These are phyloP conservation scores for Venusia cambrica DNA, from an alignment of 2,888 invertebrate genomes.

Conservation along the genomic window DNA sequence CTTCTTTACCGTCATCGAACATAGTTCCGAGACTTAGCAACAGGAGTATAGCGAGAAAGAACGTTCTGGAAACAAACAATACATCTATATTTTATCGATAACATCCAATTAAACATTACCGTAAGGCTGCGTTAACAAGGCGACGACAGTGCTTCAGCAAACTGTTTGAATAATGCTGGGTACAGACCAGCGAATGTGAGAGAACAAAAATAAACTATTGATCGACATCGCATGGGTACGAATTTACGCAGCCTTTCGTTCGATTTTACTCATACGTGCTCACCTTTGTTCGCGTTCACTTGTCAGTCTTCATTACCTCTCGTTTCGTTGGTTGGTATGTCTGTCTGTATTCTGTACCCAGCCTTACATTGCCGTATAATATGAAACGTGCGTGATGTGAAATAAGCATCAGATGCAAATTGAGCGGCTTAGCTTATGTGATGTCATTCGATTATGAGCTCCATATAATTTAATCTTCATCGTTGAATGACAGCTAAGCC, in stretches of 20 bases:
- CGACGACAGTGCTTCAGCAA: too few relatives aligned
- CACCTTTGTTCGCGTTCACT: too few relatives aligned
- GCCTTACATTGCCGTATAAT: slow-evolving; percentile 7
- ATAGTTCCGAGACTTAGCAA: slow-evolving; percentile 65
- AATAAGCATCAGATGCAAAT: slow-evolving; percentile 25
- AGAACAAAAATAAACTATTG: too few relatives aligned
- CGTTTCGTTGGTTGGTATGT: too few relatives aligned
- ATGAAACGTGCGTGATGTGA: slow-evolving; percentile 17
- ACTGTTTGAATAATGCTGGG: too few relatives aligned
- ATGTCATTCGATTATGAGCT: slow-evolving; percentile 29
- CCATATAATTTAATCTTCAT: slow-evolving; percentile 19
- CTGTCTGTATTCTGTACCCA: too few relatives aligned
- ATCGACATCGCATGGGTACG: too few relatives aligned
- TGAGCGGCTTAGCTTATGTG: slow-evolving; percentile 29
- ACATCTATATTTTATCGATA: slow-evolving; percentile 2
- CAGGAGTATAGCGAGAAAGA: slow-evolving; percentile 63
- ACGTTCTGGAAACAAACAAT: slow-evolving; percentile 57
- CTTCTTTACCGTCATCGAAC: slow-evolving; percentile 67
- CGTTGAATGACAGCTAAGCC: slow-evolving; percentile 20
- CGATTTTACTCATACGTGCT: too few relatives aligned
- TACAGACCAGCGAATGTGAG: too few relatives aligned
- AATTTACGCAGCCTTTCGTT: too few relatives aligned
- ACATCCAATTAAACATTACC: too few relatives aligned
- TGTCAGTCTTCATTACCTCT: too few relatives aligned
- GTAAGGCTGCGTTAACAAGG: slow-evolving; percentile 1